Evolutionary conservation across 1,140 invertebrate genomes (phyloP).

Genomic region (Campoletis sonorensis): DNA sequence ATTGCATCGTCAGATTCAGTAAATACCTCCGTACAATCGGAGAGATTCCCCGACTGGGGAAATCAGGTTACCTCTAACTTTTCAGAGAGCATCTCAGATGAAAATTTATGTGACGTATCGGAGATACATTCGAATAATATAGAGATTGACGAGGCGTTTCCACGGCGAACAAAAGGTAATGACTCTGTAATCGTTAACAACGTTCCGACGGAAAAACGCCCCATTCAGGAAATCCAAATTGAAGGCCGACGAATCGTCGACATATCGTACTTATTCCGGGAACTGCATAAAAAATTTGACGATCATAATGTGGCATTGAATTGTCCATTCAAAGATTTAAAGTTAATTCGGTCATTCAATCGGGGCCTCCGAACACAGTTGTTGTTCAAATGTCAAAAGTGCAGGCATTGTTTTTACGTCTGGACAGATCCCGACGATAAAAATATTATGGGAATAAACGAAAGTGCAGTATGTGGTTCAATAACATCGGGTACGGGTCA

Average conservation of each 20-base stretch:
- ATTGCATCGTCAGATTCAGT: too few species aligned
- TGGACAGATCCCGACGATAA: conserved; percentile 47
- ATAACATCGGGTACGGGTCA: conserved; percentile 53
- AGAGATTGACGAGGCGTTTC: too few species aligned
- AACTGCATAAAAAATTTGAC: conserved; percentile 35
- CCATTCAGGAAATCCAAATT: not conserved
- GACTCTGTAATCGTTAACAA: too few species aligned
- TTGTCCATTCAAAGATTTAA: conserved; percentile 12
- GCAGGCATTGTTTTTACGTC: conserved; percentile 47
- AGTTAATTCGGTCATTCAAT: not conserved
- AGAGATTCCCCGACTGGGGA: too few species aligned
- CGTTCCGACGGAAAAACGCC: too few species aligned
- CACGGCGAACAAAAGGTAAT: too few species aligned
- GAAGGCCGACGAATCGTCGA: conserved; percentile 45
- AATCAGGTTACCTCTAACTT: too few species aligned
- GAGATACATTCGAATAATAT: too few species aligned
- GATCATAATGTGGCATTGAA: not conserved
- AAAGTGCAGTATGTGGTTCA: conserved; percentile 49
- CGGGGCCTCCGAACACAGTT: conserved; percentile 38
- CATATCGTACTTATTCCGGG: not conserved
- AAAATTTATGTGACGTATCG: too few species aligned
- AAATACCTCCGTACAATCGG: too few species aligned
- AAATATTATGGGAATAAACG: conserved; percentile 46
- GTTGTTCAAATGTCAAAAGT: conserved; percentile 53
- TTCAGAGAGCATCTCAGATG: too few species aligned